Conservation (phyloP, 2,888 invertebrate species). For the Crocallis elinguaria region DNA sequence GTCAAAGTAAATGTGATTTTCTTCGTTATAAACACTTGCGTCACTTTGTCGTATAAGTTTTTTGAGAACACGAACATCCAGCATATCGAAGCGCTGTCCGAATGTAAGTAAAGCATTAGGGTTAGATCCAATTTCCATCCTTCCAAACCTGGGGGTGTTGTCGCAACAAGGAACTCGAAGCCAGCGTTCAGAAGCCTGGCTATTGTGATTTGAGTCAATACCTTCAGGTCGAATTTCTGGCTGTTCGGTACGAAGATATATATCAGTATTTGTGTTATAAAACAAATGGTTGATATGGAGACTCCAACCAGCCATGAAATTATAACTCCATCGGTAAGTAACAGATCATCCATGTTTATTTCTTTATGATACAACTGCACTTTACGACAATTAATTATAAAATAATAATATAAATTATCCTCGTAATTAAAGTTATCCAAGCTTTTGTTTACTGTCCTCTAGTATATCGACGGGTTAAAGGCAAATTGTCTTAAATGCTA, state of each 20-base stretch:
- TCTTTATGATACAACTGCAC: too few species aligned
- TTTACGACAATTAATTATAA: too few species aligned
- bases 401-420: too few species aligned
- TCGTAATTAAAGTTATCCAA: too few species aligned
- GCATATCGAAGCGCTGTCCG: slow-evolving; percentile 55
- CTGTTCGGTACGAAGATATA: slow-evolving; percentile 48
- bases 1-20: slow-evolving; percentile 43
- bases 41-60: slow-evolving; percentile 66
- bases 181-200: slow-evolving; percentile 57
- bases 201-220: slow-evolving; percentile 57
- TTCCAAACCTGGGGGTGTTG: not conserved
- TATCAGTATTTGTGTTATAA: slow-evolving; percentile 50
- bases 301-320: not conserved
- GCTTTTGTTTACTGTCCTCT: too few species aligned
- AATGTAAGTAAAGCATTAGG: not conserved
- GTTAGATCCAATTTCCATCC: not conserved
- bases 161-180: slow-evolving; percentile 46
- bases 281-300: slow-evolving; percentile 5
- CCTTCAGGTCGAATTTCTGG: slow-evolving; percentile 62
- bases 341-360: too few species aligned
- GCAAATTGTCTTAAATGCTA: too few species aligned
- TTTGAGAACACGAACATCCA: slow-evolving; percentile 70
- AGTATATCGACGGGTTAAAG: too few species aligned
- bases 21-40: slow-evolving; percentile 54
- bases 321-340: too few species aligned